Evolutionary conservation across 2,888 invertebrate genomes (phyloP).

Genomic region (Acheta domesticus): DNA sequence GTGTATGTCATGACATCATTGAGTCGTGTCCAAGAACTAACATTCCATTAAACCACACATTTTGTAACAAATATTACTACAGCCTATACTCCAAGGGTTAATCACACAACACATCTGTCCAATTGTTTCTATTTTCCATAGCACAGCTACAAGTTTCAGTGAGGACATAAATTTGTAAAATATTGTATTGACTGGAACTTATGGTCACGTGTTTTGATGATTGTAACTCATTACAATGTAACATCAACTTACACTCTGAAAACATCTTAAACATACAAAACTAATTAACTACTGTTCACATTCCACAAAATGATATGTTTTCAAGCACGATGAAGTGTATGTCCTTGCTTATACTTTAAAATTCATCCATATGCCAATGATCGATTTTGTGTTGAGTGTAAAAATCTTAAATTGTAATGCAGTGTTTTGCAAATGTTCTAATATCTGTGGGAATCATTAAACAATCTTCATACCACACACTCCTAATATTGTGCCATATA

Average conservation of each 20-base stretch:
- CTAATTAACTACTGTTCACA: constrained; percentile 36
- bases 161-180: constrained; percentile 18
- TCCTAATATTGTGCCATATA: constrained; percentile 18
- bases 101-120: constrained; percentile 27
- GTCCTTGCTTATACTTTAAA: constrained; percentile 8
- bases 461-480: constrained; percentile 18
- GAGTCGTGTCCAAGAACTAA: not conserved
- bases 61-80: constrained; percentile 10
- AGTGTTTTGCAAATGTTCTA: constrained; percentile 4
- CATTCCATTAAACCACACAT: constrained; percentile 10
- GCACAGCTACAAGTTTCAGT: constrained; percentile 21
- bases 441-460: constrained; percentile 6
- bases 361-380: not conserved
- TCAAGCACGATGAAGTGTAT: constrained; percentile 25
- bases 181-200: constrained; percentile 1
- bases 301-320: constrained; percentile 38
- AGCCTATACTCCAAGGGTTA: not conserved
- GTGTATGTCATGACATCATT: not conserved
- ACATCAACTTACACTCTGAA: constrained; percentile 35
- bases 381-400: constrained; percentile 18
- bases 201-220: constrained; percentile 21
- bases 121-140: constrained; percentile 20
- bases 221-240: constrained; percentile 28
- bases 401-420: constrained; percentile 3
- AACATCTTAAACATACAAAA: constrained; percentile 37